Evolutionary conservation across 2,113 vertebrate genomes (phyloP), one percentile per base, ranked within the genome.

Genomic region (Mustela lutreola): DNA sequence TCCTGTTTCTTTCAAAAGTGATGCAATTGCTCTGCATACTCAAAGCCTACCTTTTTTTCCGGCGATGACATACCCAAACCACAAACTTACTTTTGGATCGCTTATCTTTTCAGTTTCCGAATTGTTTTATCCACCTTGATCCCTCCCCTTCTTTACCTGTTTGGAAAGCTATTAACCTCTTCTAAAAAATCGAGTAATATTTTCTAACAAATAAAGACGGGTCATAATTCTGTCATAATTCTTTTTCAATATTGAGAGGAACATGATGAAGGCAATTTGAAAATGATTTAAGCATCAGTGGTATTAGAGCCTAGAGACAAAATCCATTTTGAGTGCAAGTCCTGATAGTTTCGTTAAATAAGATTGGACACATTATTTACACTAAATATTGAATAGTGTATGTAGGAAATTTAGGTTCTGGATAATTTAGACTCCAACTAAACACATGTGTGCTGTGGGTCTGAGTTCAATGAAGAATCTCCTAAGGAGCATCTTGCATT

Each of bases 261-360:
- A 76, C 85, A 39, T 36, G 31, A 60, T 65, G 31, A 79, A 82
- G 67, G 65, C 28, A 85, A 56, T 97, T 97, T 89, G 89, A 82
- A 22, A 94, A 78, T 89, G 78, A 89, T 81, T 82, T 94, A 53
- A 53, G 28, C 53, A 73, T 91, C 36, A 67, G 0, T 71, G 58
- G 21, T 84, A 42, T 92, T 78, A 78, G 60, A 76, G 58, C 53
- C 88, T 88, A 67, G 80, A 96, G 84, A 94, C 28, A 87, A 75
- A 95, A 95, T 96, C 28, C 39, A 67, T 81, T 93, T 91, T 84
- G 50, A 95, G 42, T 62, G 16, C 42, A 76, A 93, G 28, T 95
- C 81, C 76, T 21, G 7, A 16, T 71, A 70, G 24, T 82, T 91
- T 95, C 67, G 39, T 88, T 95, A 91, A 73, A 36, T 95, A 91